Evolutionary conservation across 2,888 invertebrate species (phyloP).

Genomic region (Alviniconcha strummeri): DNA sequence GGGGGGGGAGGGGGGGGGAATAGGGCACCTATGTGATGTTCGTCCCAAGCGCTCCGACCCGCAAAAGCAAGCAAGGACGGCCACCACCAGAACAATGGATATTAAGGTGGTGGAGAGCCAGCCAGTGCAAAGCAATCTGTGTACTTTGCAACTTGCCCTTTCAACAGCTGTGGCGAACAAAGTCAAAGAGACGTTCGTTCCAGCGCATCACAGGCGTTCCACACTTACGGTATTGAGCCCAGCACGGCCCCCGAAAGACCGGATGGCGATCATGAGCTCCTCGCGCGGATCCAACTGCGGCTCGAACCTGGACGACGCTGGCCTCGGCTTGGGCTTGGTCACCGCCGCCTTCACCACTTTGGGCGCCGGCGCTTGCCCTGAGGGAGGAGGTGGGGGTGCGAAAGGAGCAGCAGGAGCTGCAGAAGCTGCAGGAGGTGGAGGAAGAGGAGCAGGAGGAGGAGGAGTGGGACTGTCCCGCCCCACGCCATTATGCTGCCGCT

Average conservation of each 20-base stretch:
- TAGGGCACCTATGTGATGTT: no score
- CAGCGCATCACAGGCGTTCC: no score
- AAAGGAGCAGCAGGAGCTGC: constrained; percentile 29
- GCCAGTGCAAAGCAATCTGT: no score
- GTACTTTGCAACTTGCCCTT: no score
- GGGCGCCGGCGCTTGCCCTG: constrained; percentile 33
- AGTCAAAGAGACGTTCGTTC: no score
- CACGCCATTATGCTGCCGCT: constrained; percentile 30
- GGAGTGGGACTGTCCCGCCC: constrained; percentile 9
- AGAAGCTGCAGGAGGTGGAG: constrained; percentile 33
- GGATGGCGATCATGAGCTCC: constrained; percentile 82
- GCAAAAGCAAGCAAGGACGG: no score
- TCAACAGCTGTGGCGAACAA: no score
- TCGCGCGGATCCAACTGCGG: constrained; percentile 79
- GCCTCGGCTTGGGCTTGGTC: constrained; percentile 38
- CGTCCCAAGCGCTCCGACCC: no score
- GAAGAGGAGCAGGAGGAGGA: constrained; percentile 29
- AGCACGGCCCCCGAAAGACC: constrained; percentile 79
- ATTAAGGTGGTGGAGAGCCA: no score
- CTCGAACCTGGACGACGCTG: constrained; percentile 48
- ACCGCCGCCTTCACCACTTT: constrained; percentile 17
- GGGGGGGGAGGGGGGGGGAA: no score
- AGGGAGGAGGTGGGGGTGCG: constrained; percentile 41
- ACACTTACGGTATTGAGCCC: constrained; percentile 62
- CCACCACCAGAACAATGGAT: no score